A percentile compares a stretch with the other conserved stretches of the same genome.
Conservation (phyloP, 2,797 vertebrate genomes). For the Microhierax caerulescens region DNA sequence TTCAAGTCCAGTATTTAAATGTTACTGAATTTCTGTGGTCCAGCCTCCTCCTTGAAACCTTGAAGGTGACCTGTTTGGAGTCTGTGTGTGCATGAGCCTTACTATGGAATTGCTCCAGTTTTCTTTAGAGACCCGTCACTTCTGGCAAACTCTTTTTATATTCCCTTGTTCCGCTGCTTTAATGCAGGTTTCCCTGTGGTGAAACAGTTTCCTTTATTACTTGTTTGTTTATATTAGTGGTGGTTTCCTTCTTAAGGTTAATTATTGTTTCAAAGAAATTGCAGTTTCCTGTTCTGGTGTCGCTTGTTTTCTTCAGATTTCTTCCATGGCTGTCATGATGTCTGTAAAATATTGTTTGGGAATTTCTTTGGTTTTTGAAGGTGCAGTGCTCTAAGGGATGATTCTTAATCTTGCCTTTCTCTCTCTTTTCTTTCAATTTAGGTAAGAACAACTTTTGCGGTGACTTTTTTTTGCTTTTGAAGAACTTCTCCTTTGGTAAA, state of each 20-base stretch:
- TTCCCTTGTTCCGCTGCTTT: not conserved
- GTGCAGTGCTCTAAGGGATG: not conserved
- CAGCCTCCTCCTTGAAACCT: not conserved
- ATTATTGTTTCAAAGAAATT: constrained; percentile 62
- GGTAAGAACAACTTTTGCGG: constrained; percentile 65
- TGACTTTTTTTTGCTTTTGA: not conserved
- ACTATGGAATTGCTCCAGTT: not conserved
- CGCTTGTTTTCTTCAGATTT: constrained; percentile 52
- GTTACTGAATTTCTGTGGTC: not conserved
- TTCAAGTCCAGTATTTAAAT: not conserved
- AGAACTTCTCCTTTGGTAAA: constrained; percentile 66
- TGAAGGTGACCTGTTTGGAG: not conserved
- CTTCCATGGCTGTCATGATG: not conserved
- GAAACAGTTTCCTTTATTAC: constrained; percentile 19
- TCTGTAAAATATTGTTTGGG: not conserved
- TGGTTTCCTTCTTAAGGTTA: constrained; percentile 49
- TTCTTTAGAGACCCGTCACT: not conserved
- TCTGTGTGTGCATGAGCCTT: not conserved
- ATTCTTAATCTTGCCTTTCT: not conserved
- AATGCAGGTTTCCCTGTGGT: not conserved
- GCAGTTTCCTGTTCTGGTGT: constrained; percentile 50
- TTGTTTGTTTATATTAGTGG: constrained; percentile 44
- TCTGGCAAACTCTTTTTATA: not conserved
- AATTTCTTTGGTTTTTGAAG: constrained; percentile 5
- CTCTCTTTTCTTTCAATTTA: constrained; percentile 51